A percentile compares a stretch with the other conserved stretches of the same genome.
Conservation (phyloP, 1,140 invertebrate species). For the Meloidogyne exigua region DNA sequence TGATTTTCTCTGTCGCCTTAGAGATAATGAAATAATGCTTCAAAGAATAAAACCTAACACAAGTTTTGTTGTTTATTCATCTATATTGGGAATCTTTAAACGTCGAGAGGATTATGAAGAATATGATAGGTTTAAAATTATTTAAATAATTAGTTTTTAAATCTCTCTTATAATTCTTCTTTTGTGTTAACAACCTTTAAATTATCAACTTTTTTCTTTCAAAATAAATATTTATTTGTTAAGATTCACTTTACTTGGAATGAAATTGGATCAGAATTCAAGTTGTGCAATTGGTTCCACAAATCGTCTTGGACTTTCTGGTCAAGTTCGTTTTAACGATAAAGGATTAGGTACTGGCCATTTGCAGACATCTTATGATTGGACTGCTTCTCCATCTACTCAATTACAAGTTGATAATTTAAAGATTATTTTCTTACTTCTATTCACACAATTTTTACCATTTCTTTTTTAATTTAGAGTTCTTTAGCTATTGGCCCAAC, state of each 20-base stretch:
- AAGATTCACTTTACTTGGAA: conserved; percentile 12
- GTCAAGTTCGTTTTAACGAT: conserved; percentile 16
- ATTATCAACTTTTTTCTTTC: no score
- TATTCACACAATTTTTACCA: no score
- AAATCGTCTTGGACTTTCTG: conserved; percentile 20
- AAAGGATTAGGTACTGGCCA: not conserved
- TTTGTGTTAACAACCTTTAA: no score
- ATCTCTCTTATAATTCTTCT: no score
- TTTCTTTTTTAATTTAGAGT: not conserved
- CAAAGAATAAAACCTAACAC: conserved; percentile 52
- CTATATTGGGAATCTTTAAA: conserved; percentile 46
- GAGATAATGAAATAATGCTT: conserved; percentile 61
- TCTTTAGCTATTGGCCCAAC: not conserved
- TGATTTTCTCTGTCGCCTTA: conserved; percentile 56
- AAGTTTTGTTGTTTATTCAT: conserved; percentile 50
- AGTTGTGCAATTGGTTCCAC: conserved; percentile 10
- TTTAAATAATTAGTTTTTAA: not conserved
- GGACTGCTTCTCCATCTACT: not conserved
- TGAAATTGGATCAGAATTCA: conserved; percentile 21
- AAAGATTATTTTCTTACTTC: no score
- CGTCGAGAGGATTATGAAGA: conserved; percentile 16
- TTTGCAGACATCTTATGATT: conserved; percentile 18
- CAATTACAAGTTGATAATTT: not conserved
- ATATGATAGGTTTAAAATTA: conserved; percentile 10
- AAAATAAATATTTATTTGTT: not conserved